Percentiles rank a stretch among this genome's conserved stretches.
phyloP scores from a whole-genome alignment of 1,140 invertebrate species.

The Drosophila rufa region DNA sequence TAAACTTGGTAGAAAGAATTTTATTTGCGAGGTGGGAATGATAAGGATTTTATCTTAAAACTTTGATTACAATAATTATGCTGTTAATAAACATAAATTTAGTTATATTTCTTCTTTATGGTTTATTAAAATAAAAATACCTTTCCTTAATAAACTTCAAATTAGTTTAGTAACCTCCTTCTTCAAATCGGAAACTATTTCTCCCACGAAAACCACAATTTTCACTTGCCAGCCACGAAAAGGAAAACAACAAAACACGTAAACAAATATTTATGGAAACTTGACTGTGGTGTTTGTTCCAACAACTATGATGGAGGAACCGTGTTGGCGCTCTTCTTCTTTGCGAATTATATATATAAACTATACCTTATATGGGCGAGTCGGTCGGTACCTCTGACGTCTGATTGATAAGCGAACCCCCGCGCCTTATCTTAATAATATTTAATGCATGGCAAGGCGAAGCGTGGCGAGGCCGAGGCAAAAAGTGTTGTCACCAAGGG shows the following conservation, averaged over 20 bases:
- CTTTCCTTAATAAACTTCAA: not conserved
- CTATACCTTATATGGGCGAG: not conserved
- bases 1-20: not conserved
- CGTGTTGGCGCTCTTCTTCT: slow-evolving; percentile 58
- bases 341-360: slow-evolving; percentile 50
- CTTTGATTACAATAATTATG: not conserved
- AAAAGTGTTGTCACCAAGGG: slow-evolving; percentile 22
- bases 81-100: too few relatives aligned
- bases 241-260: not conserved
- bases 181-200: too few relatives aligned
- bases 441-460: slow-evolving; percentile 72
- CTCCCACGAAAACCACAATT: not conserved
- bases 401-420: slow-evolving; percentile 77
- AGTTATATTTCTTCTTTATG: too few relatives aligned
- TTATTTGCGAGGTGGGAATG: too few relatives aligned
- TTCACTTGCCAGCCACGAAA: not conserved
- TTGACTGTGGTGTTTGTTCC: slow-evolving; percentile 8
- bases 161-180: not conserved
- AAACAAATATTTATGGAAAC: slow-evolving; percentile 29
- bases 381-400: slow-evolving; percentile 68
- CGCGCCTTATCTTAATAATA: slow-evolving; percentile 81
- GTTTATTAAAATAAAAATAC: too few relatives aligned
- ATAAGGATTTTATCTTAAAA: not conserved
- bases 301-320: slow-evolving; percentile 80
- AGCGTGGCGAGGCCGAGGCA: slow-evolving; percentile 36